Evolutionary conservation across 1,140 invertebrate genomes (phyloP), one percentile per base, ranked within the genome.

Genomic region (Caerostris extrusa): DNA sequence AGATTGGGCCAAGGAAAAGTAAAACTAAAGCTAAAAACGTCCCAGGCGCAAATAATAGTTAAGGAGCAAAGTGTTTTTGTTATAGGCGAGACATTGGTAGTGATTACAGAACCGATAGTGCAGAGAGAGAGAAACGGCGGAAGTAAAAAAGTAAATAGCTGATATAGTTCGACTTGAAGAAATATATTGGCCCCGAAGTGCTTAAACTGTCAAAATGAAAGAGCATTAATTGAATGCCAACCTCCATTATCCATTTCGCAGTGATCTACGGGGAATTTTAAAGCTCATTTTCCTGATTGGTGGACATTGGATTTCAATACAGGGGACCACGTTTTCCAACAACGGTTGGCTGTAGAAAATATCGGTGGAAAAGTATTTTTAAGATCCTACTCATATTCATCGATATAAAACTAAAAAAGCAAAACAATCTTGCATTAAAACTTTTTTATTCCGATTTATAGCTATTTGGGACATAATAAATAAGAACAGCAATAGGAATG

Each of bases 21-120:
- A 85, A 58, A 85, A 56, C 34, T 19, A 58, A 57, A 19, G 53
- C 5, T 85, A 53, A 85, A 64, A 85, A 85, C 83, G 83, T 56
- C 57, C 83, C 83, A 58, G n/a, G 83, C 55, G 57, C 83, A 85
- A 85, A 85, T 85, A 85, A 85, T 85, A 85, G 83, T 85, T 85
- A 85, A 58, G 53, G 83, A 56, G n/a, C 5, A 7, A 57, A 85
- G 83, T 85, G 57, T 85, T 85, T 85, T 58, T 56, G 83, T 85
- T 85, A 56, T 58, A 58, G 83, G n/a, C 71, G 34, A 85, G 57
- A 57, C 57, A 85, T 85, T 58, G 55, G 57, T 58, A 17, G 83
- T 85, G 83, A 85, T 85, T 85, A 85, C 83, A 85, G 83, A 85
- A 58, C 83, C 83, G 57, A 85, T 85, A 85, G 83, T 58, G 57